A percentile compares a stretch with the other conserved stretches of the same genome.
Conservation (phyloP, 53 echinoderm and acorn worm species). For the Mesocentrotus franciscanus region DNA sequence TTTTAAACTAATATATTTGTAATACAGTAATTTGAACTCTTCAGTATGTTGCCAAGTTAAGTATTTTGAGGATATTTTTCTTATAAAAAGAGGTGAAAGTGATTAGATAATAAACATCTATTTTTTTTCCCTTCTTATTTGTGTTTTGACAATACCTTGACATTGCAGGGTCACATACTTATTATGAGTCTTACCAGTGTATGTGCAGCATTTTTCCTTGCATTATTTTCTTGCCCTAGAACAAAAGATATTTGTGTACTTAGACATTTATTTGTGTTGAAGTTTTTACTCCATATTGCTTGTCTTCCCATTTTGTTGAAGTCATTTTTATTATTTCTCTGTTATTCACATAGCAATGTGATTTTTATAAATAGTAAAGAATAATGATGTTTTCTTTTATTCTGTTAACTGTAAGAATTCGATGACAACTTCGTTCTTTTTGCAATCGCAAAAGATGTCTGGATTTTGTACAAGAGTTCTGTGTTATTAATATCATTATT, state of each 20-base stretch:
- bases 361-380: background rate
- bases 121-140: too few relatives aligned
- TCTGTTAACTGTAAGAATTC: background rate
- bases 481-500: background rate
- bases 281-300: background rate
- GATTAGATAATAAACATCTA: too few relatives aligned
- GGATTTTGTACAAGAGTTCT: background rate
- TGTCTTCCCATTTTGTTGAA: slow-evolving; percentile 4
- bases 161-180: too few relatives aligned
- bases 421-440: background rate
- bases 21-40: background rate
- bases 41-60: background rate
- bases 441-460: background rate
- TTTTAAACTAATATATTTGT: too few relatives aligned
- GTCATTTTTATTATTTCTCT: background rate
- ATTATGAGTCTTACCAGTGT: background rate
- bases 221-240: background rate
- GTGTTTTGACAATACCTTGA: too few relatives aligned
- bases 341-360: background rate
- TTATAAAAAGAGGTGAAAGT: too few relatives aligned
- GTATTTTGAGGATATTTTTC: background rate
- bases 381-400: background rate
- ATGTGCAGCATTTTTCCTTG: background rate
- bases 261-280: background rate
- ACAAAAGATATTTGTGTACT: background rate